phyloP scores from a whole-genome alignment of 1,140 invertebrate species.

The Drosophila ohnishii region DNA sequence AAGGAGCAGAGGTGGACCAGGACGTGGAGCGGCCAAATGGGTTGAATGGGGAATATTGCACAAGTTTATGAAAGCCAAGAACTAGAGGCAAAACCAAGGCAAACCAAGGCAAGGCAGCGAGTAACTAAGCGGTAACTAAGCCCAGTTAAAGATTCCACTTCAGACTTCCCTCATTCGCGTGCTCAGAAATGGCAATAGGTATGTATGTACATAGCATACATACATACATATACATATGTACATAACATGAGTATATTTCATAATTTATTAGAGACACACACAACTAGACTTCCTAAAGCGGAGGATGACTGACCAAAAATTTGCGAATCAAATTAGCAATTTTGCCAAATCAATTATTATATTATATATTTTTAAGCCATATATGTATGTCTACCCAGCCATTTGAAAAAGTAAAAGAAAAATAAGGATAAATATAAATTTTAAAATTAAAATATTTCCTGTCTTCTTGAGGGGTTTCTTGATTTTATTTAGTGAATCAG shows the following conservation, averaged over 20 bases:
- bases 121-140: constrained; percentile 21
- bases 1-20: not conserved
- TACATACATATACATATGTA: not conserved
- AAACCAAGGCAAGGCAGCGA: not conserved
- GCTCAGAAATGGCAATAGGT: not conserved
- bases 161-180: constrained; percentile 2
- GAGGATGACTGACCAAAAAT: not conserved
- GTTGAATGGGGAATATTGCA: constrained; percentile 19
- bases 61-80: constrained; percentile 35
- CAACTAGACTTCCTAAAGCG: not conserved
- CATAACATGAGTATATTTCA: constrained; percentile 1
- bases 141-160: constrained; percentile 34
- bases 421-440: no score
- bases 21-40: not conserved
- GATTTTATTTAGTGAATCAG: no score
- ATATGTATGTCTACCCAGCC: not conserved
- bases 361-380: not conserved
- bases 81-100: constrained; percentile 11
- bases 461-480: no score
- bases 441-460: no score
- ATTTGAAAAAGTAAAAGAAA: not conserved
- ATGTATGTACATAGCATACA: not conserved
- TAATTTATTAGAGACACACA: constrained; percentile 9
- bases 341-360: not conserved
- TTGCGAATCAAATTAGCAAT: constrained; percentile 4